Evolutionary conservation across 2,113 vertebrate genomes (phyloP), one percentile per base, ranked within the genome.

Genomic region (Eidolon helvum): DNA sequence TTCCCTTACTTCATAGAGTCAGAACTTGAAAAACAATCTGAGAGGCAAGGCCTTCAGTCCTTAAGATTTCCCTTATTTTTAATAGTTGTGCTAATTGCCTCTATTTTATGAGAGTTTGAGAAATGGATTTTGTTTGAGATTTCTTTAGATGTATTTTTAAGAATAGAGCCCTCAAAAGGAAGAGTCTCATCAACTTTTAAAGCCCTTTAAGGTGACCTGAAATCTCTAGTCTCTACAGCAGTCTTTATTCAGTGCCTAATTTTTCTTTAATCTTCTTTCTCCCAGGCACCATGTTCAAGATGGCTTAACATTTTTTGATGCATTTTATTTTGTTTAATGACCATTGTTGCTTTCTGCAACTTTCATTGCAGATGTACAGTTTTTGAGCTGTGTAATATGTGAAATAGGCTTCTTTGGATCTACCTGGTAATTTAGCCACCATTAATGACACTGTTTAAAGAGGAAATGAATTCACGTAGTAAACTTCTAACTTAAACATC

Each of bases 311-410:
- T 24, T 82, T 90, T 61, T 82, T 33, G 10, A 59, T 90, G 4
- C 8, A 55, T 96, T 93, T 93, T 91, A 79, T 77, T 91, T 95
- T 26, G 12, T 74, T 89, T 87, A 66, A 35, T 96, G 61, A 33
- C 5, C 57, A 0, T 83, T 92, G 21, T 75, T 92, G n/a, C 55
- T 91, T 88, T 93, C 65, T 91, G 3, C 61, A 87, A 33, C 35
- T 91, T 94, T 85, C 18, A 77, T 45, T 75, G 28, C n/a, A 93
- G 28, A 71, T 77, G 0, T 72, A 40, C 1, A 53, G 10, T 92
- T 92, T 79, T 94, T 71, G 7, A 96, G 19, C 19, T 68, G 2
- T 86, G 8, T 61, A 19, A 26, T 80, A 82, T 86, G 45, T 71
- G 94, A 79, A 68, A 43, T 88, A 63, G 65, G 15, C 24, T 93